Percentiles rank a stretch among this genome's conserved stretches.
Evolutionary conservation across 92 coral and sea anemone species (phyloP).

Genomic region (Pocillopora grandis): DNA sequence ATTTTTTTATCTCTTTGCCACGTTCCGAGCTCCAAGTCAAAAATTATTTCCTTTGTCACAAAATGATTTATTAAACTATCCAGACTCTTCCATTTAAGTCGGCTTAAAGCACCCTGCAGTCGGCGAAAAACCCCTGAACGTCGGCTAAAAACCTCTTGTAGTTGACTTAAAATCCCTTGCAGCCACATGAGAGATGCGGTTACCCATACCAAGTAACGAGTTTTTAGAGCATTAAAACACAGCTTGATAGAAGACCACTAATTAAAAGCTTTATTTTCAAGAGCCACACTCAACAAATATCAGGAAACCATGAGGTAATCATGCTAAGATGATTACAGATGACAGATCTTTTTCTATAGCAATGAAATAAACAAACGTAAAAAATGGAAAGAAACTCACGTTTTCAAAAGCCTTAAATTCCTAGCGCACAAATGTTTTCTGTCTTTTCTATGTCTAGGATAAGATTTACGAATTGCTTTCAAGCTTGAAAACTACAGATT

Average conservation of each 20-base stretch:
- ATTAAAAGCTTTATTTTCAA: not conserved
- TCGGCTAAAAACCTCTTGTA: too few species aligned
- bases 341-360: not conserved
- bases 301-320: not conserved
- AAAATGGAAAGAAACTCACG: not conserved
- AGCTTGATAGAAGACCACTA: not conserved
- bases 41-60: too few species aligned
- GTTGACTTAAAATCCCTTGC: not conserved
- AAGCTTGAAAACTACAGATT: too few species aligned
- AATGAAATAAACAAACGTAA: too few species aligned
- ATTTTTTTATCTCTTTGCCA: too few species aligned
- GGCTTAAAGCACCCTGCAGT: too few species aligned
- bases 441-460: too few species aligned
- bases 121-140: too few species aligned
- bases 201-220: not conserved
- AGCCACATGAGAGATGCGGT: not conserved
- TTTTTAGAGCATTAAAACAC: not conserved
- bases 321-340: not conserved
- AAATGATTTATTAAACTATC: too few species aligned
- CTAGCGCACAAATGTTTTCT: too few species aligned
- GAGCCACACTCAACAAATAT: constrained; percentile 1
- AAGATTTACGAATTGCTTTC: not conserved
- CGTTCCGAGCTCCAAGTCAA: too few species aligned
- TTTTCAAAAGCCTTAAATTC: not conserved
- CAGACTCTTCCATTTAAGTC: too few species aligned